phyloP scores from a whole-genome alignment of 2,888 invertebrate species.

The Spodoptera littoralis region DNA sequence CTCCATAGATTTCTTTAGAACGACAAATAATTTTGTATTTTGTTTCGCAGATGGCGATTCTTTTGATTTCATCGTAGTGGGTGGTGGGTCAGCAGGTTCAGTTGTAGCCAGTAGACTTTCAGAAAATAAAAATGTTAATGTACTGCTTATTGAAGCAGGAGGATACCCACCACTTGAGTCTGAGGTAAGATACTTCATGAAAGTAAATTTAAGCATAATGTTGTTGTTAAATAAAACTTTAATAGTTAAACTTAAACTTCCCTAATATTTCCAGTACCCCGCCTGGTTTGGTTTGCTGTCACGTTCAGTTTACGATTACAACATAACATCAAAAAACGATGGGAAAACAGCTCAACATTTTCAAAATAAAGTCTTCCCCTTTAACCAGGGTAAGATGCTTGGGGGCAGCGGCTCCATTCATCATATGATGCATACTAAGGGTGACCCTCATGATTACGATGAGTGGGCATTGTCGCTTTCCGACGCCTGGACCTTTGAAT shows the following conservation, averaged over 20 bases:
- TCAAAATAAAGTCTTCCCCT: slow-evolving; percentile 4
- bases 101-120: slow-evolving; percentile 17
- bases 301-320: slow-evolving; percentile 23
- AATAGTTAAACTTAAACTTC: too few relatives aligned
- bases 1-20: too few relatives aligned
- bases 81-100: slow-evolving; percentile 5
- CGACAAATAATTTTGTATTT: background rate
- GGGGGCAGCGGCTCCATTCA: slow-evolving; percentile 25
- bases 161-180: slow-evolving; percentile 14
- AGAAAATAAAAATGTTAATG: background rate
- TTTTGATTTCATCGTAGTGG: slow-evolving; percentile 10
- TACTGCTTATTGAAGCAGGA: slow-evolving; percentile 18
- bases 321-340: slow-evolving; percentile 23
- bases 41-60: slow-evolving; percentile 4
- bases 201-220: too few relatives aligned
- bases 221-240: too few relatives aligned
- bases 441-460: slow-evolving; percentile 24
- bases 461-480: slow-evolving; percentile 12
- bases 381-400: slow-evolving; percentile 28
- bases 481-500: slow-evolving; percentile 23
- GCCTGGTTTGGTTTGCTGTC: slow-evolving; percentile 15
- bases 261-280: slow-evolving; percentile 18
- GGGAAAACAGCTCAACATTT: slow-evolving; percentile 25
- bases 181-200: too few relatives aligned
- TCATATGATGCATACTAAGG: slow-evolving; percentile 26